These are phyloP conservation scores for Nymphalis urticae DNA, from an alignment of 2,888 invertebrate genomes.

Conservation along the genomic window DNA sequence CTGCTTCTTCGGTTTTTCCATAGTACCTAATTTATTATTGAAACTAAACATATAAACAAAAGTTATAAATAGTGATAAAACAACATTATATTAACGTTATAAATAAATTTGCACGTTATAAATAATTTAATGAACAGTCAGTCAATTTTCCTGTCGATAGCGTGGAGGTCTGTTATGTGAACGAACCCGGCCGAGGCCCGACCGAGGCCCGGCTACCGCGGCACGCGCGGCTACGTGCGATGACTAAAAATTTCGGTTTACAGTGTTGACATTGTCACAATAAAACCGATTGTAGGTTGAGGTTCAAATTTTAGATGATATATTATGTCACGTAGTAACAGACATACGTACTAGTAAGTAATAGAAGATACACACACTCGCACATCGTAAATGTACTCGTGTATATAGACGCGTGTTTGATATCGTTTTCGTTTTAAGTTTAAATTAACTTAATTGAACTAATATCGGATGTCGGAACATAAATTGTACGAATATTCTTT, in stretches of 20 bases:
- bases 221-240: conserved; percentile 21
- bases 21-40: no score
- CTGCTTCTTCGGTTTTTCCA: no score
- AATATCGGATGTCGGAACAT: no score
- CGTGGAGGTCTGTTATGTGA: conserved; percentile 9
- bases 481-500: no score
- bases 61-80: no score
- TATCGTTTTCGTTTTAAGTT: no score
- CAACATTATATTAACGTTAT: not conserved
- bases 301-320: not conserved
- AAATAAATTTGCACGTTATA: not conserved
- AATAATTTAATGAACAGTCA: not conserved
- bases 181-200: conserved; percentile 15
- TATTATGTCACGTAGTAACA: not conserved
- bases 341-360: no score
- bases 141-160: conserved; percentile 7
- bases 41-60: no score
- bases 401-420: not conserved
- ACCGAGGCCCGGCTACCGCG: conserved; percentile 5
- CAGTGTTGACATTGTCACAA: conserved; percentile 7
- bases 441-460: no score
- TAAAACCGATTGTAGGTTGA: not conserved
- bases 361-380: not conserved
- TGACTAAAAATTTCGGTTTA: conserved; percentile 5
- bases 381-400: not conserved